Evolutionary conservation across 1,140 invertebrate genomes (phyloP), one percentile per base, ranked within the genome.

Genomic region (Drosophila kurseongensis): DNA sequence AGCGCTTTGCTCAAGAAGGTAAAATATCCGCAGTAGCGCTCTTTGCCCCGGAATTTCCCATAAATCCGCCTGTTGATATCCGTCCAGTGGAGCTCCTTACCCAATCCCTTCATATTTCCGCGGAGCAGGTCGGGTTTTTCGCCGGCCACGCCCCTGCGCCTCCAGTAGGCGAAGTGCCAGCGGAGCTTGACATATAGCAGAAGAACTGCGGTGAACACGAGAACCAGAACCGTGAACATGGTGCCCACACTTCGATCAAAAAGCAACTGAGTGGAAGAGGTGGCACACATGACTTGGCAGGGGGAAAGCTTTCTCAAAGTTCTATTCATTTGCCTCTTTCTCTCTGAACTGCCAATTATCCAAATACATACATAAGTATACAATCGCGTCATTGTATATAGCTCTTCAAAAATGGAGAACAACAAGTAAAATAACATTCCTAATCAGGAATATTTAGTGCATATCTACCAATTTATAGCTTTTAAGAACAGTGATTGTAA

Each of bases 161-260:
- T 78, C 94, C 94, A 94, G 67, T 93, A 94, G 50, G 59, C 73
- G 29, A 80, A 91, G 10, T 83, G 73, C 29, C 56, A 23, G 0
- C 57, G 45, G 0, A 91, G 48, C 59, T 67, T 67, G 10, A 42
- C 13, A 67, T 72, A 91, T 4, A 80, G 13, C 40, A 73, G 13
- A 8, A 63, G 48, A 8, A 14, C n/a, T 5, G 14, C 48, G n/a
- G 9, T 29, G 4, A 45, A 13, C 7, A 82, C 0, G 13, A 85
- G 51, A 23, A 55, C 12, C 3, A 81, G 44, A 7, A 78, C 27
- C 40, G 71, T 47, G 8, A 45, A 59, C 82, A 81, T 85, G 55
- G 4, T 71, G 18, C 13, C 48, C n/a, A 6, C 41, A 9, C 5
- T 6, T 18, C 38, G 27, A 41, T 13, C 8, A 5, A 50, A 67